Percentiles rank a stretch among this genome's conserved stretches.
Conservation (phyloP, 2,888 invertebrate species). For the Rhaphigaster nebulosa region DNA sequence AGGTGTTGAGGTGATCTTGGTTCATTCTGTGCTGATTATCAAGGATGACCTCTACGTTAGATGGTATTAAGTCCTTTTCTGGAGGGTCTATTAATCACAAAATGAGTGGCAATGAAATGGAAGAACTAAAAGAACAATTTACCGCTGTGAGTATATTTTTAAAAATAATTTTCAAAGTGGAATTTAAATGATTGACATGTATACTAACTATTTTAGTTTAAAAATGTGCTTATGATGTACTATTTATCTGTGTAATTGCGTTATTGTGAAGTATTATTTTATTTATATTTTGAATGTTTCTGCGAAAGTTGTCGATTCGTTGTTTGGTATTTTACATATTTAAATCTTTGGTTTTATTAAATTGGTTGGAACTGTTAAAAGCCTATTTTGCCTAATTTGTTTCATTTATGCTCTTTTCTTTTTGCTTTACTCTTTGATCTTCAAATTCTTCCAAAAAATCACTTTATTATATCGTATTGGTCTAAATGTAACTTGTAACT, state of each 20-base stretch:
- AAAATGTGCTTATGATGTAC: neutral
- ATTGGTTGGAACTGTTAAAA: neutral
- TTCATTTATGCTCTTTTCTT: neutral
- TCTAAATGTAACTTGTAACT: neutral
- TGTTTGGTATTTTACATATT: neutral
- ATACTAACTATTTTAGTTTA: neutral
- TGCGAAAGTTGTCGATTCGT: neutral
- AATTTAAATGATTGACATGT: conserved; percentile 82
- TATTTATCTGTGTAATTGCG: neutral
- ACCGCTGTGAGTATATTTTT: conserved; percentile 74
- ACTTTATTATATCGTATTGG: neutral
- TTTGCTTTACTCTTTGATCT: neutral
- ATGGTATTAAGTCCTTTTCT: conserved; percentile 30
- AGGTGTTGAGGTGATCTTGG: conserved; percentile 23
- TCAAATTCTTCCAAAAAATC: no score
- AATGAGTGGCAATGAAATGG: conserved; percentile 74
- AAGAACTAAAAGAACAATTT: conserved; percentile 84
- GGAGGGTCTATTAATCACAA: conserved; percentile 45
- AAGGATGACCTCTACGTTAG: conserved; percentile 32
- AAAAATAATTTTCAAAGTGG: conserved; percentile 80
- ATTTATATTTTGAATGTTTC: neutral
- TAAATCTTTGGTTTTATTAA: neutral
- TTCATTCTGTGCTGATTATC: neutral
- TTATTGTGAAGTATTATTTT: neutral
- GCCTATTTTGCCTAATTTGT: neutral